Conservation (phyloP, 1,140 invertebrate genomes). For the Rhyacophila brunnea region DNA sequence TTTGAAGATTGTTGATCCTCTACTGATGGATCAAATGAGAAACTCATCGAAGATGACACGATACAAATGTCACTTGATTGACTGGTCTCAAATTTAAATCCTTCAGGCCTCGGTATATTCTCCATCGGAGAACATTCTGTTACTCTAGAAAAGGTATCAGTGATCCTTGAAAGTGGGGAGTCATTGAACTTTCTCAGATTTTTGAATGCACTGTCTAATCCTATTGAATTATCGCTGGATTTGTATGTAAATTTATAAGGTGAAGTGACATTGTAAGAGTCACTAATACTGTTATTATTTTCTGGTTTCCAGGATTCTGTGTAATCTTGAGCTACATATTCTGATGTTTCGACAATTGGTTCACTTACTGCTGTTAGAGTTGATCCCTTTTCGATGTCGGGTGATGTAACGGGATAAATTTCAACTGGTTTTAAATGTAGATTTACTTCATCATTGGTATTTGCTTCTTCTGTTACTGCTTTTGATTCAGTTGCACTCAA, state of each 20-base stretch:
- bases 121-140: slow-evolving; percentile 30
- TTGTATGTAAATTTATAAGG: slow-evolving; percentile 27
- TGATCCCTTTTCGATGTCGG: slow-evolving; percentile 26
- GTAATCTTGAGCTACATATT: slow-evolving; percentile 21
- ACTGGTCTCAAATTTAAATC: slow-evolving; percentile 30
- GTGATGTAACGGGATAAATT: slow-evolving; percentile 14
- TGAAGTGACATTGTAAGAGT: slow-evolving; percentile 29
- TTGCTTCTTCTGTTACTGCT: too few species aligned
- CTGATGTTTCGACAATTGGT: slow-evolving; percentile 15
- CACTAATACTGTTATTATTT: slow-evolving; percentile 27
- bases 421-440: slow-evolving; percentile 26
- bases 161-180: slow-evolving; percentile 16
- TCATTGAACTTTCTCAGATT: slow-evolving; percentile 25
- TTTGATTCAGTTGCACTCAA: too few species aligned
- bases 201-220: slow-evolving; percentile 22
- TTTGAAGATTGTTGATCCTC: slow-evolving; percentile 48
- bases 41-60: slow-evolving; percentile 54
- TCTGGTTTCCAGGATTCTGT: slow-evolving; percentile 30
- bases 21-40: slow-evolving; percentile 50
- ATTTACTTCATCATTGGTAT: slow-evolving; percentile 10
- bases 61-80: slow-evolving; percentile 48
- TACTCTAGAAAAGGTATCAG: slow-evolving; percentile 29
- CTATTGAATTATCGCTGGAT: slow-evolving; percentile 29
- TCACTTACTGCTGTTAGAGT: slow-evolving; percentile 29
- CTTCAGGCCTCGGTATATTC: slow-evolving; percentile 16